Evolutionary conservation across 2,113 vertebrate species (phyloP), one percentile per base, ranked within the genome.

Genomic region (Cyanocitta stelleri): DNA sequence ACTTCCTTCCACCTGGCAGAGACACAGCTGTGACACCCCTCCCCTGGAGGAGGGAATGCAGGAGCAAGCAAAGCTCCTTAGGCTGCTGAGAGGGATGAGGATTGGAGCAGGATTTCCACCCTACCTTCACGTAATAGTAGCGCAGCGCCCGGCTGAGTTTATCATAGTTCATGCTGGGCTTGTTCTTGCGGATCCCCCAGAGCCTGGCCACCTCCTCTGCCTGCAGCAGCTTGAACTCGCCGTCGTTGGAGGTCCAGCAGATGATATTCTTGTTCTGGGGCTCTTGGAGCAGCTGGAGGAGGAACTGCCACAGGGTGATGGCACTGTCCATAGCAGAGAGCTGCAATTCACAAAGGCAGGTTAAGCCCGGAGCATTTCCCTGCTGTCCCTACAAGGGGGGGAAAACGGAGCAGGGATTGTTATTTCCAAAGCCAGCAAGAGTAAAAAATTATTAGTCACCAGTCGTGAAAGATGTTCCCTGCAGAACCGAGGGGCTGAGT

Each of bases 91-190:
- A 58, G 46, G 85, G 90, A 76, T 84, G 13, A 55, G 79, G 71
- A 43, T 11, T 14, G 4, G 62, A 89, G 82, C 49, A 58, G 88
- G 16, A 81, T 87, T 94, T 74, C 75, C 9, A 13, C 26, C 69
- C 97, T 98, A 99, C 99, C 99, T 99, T 99, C 93, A 99, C 99
- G 3, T 99, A 99, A 97, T 99, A 99, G 97, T 99, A 99, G 97
- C 99, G 97, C 97, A 99, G 99, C 11, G 99, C 99, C n/a, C 99
- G 97, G 97, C 99, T 99, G 95, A 99, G 98, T 95, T 99, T 99
- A 96, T 99, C 99, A 5, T 99, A 99, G 97, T 99, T 99, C 99
- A 99, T 99, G 91, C 98, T 99, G 80, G 99, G 99, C 94, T 99
- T 99, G 98, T 99, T 99, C 97, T 99, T 99, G 52, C 99, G 99